Conservation (phyloP, 2,888 invertebrate species). For the Neria commutata region DNA sequence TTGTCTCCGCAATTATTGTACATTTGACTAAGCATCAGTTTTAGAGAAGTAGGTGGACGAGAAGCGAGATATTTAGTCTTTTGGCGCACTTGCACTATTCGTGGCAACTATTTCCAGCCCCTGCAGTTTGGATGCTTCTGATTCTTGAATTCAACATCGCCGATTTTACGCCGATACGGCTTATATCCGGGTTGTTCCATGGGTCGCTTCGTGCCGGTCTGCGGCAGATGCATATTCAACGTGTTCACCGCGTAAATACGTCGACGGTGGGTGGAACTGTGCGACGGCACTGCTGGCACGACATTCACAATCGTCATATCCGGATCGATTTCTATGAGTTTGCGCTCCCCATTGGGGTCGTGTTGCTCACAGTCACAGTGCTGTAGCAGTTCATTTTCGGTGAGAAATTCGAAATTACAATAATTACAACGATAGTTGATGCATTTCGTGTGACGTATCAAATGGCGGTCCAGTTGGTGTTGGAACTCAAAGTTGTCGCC, state of each 20-base stretch:
- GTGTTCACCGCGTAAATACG: constrained; percentile 36
- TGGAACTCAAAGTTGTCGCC: constrained; percentile 45
- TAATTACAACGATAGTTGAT: constrained; percentile 46
- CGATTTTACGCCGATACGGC: constrained; percentile 37
- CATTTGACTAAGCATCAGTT: too few relatives aligned
- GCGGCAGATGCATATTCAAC: constrained; percentile 35
- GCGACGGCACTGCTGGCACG: constrained; percentile 11
- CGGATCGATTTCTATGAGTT: constrained; percentile 42
- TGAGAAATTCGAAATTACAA: constrained; percentile 47
- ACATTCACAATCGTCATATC: constrained; percentile 44
- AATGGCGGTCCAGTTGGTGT: constrained; percentile 48
- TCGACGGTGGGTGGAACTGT: too few relatives aligned
- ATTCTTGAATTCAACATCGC: constrained; percentile 46
- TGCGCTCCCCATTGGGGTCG: constrained; percentile 34
- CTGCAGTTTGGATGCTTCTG: constrained; percentile 47
- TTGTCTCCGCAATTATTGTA: too few relatives aligned
- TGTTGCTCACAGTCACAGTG: constrained; percentile 45
- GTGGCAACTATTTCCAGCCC: constrained; percentile 36
- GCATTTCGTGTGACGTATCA: constrained; percentile 44
- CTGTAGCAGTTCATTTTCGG: constrained; percentile 41
- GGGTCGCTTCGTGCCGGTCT: constrained; percentile 35
- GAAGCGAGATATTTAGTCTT: too few relatives aligned
- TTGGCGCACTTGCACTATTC: not conserved
- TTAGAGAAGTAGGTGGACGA: too few relatives aligned
- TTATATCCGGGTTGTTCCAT: constrained; percentile 43